Evolutionary conservation across 2,113 vertebrate species (phyloP).

Genomic region (Chascanopsetta lugubris): DNA sequence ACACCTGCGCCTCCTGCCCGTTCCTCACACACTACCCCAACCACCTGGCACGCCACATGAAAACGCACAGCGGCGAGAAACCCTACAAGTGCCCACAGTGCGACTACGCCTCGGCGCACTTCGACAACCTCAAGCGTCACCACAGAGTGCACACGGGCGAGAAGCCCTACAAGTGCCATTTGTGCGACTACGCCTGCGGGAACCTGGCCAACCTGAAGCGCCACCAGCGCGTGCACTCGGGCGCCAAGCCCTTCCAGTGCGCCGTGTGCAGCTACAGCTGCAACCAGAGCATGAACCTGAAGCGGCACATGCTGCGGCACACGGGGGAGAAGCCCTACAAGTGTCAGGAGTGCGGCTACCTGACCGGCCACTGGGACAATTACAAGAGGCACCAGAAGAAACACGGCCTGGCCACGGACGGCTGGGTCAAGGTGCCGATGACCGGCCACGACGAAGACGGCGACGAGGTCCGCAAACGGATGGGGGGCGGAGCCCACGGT

Average conservation of each 20-base stretch:
- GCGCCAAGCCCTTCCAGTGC: conserved; percentile 95
- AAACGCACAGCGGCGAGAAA: conserved; percentile 97
- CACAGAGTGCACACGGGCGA: conserved; percentile 91
- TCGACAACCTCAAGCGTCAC: conserved; percentile 98
- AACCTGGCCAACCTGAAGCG: conserved; percentile 98
- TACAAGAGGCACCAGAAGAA: conserved; percentile 99
- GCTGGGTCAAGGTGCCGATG: conserved; percentile 85
- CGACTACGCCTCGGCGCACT: conserved; percentile 93
- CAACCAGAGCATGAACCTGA: conserved; percentile 99
- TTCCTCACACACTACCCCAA: conserved; percentile 98
- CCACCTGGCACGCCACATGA: conserved; percentile 97
- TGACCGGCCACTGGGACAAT: conserved; percentile 99
- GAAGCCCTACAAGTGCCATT: conserved; percentile 93
- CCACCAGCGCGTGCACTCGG: conserved; percentile 95
- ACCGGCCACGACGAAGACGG: conserved; percentile 55
- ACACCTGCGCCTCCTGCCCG: conserved; percentile 91
- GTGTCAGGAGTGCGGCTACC: conserved; percentile 92
- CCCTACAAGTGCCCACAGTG: conserved; percentile 95
- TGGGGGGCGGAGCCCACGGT: conserved; percentile 46
- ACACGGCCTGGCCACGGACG: conserved; percentile 87
- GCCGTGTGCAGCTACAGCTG: conserved; percentile 95
- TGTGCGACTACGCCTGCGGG: conserved; percentile 95
- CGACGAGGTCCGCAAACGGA: conserved; percentile 57
- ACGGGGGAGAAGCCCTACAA: conserved; percentile 95
- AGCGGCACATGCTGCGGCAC: conserved; percentile 96